These are phyloP conservation scores for Nemurella pictetii DNA, from an alignment of 2,888 invertebrate species.

Conservation along the genomic window DNA sequence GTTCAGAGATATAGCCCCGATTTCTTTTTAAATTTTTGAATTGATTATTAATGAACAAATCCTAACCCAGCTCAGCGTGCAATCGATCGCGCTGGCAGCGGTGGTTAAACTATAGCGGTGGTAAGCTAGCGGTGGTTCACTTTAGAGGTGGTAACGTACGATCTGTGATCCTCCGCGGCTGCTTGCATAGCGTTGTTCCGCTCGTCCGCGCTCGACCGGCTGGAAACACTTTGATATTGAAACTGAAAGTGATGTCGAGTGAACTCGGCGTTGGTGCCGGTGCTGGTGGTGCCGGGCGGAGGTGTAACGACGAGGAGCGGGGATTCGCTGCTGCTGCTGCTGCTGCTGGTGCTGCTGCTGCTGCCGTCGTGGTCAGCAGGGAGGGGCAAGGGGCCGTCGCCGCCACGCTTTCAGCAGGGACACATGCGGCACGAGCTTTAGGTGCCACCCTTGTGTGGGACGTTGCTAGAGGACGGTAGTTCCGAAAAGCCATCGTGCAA, in stretches of 20 bases:
- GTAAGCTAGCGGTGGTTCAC: no score
- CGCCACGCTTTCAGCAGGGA: background rate
- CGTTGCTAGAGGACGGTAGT: no score
- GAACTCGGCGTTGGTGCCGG: background rate
- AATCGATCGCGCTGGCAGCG: no score
- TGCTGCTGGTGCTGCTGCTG: background rate
- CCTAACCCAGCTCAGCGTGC: no score
- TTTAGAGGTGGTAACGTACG: background rate
- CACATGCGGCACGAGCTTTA: background rate
- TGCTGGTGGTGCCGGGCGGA: constrained; percentile 51
- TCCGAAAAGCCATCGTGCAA: no score
- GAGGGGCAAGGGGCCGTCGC: background rate
- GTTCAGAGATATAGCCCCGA: no score
- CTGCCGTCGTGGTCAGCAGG: background rate
- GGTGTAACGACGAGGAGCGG: background rate
- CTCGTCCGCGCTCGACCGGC: constrained; percentile 24
- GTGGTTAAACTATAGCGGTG: no score
- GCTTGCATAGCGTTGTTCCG: background rate
- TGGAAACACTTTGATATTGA: constrained; percentile 26
- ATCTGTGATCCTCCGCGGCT: background rate
- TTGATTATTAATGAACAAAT: no score
- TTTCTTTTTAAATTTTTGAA: no score
- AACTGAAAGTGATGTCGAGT: constrained; percentile 35
- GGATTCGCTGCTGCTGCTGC: background rate
- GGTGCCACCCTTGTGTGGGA: background rate